Base-by-base conservation (phyloP, 2,113 vertebrate genomes). In the Calyptomena viridis region DNA sequence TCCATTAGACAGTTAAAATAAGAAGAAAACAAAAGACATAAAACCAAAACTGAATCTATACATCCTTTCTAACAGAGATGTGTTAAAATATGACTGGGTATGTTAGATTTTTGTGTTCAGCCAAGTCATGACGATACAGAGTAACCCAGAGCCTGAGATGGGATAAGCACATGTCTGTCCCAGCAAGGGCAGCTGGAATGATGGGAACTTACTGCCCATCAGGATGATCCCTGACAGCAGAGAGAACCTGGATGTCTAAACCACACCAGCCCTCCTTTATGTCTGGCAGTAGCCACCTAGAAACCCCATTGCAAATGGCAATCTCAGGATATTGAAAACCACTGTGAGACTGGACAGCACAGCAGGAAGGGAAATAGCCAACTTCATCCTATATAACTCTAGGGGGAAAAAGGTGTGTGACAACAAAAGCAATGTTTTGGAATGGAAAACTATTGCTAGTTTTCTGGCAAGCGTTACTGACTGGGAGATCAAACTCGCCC, bases 341-440 rank as follows among this genome's bases (percentile, higher is more conserved):
- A 14, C 1, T 0, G 1, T n/a, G 75, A 50, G 9, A 27, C 25
- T 11, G 63, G 66, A 30, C 31, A 49, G 66, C 33, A 24, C 12
- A 90, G 37, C 49, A 87, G 73, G 55, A 75, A 56, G 33, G 35
- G 28, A 88, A 84, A 39, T 11, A 22, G 21, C 46, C 11, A 63
- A 49, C 22, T 72, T 95, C 14, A 6, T 63, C 42, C 20, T 50
- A 67, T 33, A 11, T 72, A 49, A 47, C 42, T 72, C 25, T 6
- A 33, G 37, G 15, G 53, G 12, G 5, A 27, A 56, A 47, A n/a
- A 56, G 30, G 2, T 5, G 17, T 71, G 42, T 85, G 60, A 71
- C 76, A 82, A 84, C 42, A 92, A 86, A 94, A 90, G 93, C 92
- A 94, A 95, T 95, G 95, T 95, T 96, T 96, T 84, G 75, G 19